Evolutionary conservation across 2,113 vertebrate genomes (phyloP).

Genomic region (Lepisosteus oculatus): DNA sequence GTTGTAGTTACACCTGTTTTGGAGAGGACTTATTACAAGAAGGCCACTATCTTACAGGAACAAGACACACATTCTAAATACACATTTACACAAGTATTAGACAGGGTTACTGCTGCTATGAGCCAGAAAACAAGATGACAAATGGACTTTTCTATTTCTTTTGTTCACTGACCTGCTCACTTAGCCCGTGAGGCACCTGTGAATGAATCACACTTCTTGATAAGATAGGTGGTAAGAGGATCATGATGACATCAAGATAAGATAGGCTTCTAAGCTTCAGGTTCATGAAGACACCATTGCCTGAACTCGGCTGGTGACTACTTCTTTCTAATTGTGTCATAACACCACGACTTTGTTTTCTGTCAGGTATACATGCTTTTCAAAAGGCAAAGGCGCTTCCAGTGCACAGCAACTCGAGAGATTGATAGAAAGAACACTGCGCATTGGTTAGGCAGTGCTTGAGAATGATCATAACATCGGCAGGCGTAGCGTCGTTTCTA

Average conservation of each 20-base stretch:
- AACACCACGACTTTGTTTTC: background rate
- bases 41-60: no score
- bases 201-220: conserved; percentile 29
- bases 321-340: background rate
- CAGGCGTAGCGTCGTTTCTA: background rate
- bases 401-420: background rate
- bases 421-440: background rate
- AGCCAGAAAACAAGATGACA: background rate
- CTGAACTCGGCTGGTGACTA: conserved; percentile 7
- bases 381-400: conserved; percentile 1
- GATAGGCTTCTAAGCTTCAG: conserved; percentile 19
- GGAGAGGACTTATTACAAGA: no score
- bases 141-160: conserved; percentile 15
- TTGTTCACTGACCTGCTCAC: conserved; percentile 28
- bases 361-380: conserved; percentile 11
- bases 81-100: no score
- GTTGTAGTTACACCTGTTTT: no score
- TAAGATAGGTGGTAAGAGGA: conserved; percentile 19
- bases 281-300: conserved; percentile 18
- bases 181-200: conserved; percentile 35
- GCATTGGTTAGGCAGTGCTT: no score
- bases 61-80: no score
- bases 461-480: background rate
- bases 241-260: background rate
- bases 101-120: no score